These are phyloP conservation scores for Eupithecia inturbata DNA, from an alignment of 2,888 invertebrate species.

Conservation along the genomic window DNA sequence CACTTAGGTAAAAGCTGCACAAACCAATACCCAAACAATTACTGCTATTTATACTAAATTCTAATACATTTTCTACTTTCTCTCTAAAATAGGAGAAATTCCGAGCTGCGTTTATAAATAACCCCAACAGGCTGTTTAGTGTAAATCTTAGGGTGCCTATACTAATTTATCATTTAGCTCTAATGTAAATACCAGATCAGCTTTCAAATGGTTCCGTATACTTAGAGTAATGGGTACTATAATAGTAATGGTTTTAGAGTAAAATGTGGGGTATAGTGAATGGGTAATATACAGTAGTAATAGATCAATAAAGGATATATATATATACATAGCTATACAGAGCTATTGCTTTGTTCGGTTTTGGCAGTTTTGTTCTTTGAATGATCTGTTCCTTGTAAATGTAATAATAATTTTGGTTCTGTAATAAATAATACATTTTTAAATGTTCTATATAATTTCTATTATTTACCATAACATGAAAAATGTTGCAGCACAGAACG, in stretches of 20 bases:
- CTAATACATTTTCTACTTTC: background rate
- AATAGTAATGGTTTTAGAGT: background rate
- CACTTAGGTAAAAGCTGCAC: background rate
- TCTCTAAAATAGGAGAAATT: conserved; percentile 7
- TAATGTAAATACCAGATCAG: conserved; percentile 24
- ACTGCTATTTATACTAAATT: background rate
- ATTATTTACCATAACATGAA: too few species aligned
- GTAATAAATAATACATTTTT: too few species aligned
- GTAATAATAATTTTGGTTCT: too few species aligned
- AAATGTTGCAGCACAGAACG: too few species aligned
- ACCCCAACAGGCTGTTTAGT: background rate
- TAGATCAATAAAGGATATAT: too few species aligned
- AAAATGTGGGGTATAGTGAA: background rate
- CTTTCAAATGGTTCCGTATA: conserved; percentile 12
- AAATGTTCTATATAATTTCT: too few species aligned
- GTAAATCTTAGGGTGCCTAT: conserved; percentile 13
- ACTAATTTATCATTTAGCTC: conserved; percentile 12
- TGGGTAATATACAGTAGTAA: background rate
- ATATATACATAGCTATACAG: too few species aligned
- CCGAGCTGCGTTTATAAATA: background rate
- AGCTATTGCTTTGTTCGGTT: background rate
- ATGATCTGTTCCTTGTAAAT: too few species aligned
- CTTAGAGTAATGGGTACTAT: conserved; percentile 1
- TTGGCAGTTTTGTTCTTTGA: too few species aligned
- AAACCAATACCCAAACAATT: conserved; percentile 3